A percentile compares a stretch with the other conserved stretches of the same genome.
phyloP scores from a whole-genome alignment of 1,140 invertebrate genomes.

The Tachypleus tridentatus region DNA sequence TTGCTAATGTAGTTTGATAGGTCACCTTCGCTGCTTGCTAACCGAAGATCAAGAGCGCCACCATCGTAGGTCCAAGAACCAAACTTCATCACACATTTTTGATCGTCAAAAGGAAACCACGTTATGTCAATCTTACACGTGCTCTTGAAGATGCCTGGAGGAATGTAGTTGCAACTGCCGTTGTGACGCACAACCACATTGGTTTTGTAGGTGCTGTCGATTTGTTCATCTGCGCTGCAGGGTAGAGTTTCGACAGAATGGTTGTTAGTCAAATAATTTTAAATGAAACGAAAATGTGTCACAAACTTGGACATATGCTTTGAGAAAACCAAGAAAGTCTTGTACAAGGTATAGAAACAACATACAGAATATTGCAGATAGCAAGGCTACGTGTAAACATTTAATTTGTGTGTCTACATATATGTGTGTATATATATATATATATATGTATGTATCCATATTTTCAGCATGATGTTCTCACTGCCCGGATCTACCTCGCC shows the following conservation, averaged over 20 bases:
- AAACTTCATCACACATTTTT: slow-evolving; percentile 95
- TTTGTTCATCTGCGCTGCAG: slow-evolving; percentile 89
- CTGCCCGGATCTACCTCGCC: too few relatives aligned
- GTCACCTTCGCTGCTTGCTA: slow-evolving; percentile 79
- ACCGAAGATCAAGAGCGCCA: slow-evolving; percentile 77
- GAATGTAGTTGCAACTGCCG: slow-evolving; percentile 90
- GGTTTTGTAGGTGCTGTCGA: slow-evolving; percentile 94
- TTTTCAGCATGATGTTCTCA: too few relatives aligned
- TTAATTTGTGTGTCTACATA: too few relatives aligned
- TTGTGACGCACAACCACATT: slow-evolving; percentile 92
- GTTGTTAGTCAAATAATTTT: too few relatives aligned
- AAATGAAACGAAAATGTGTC: too few relatives aligned
- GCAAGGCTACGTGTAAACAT: too few relatives aligned
- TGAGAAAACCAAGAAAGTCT: too few relatives aligned
- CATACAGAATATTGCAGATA: too few relatives aligned
- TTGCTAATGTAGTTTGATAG: slow-evolving; percentile 91
- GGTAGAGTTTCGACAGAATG: neutral
- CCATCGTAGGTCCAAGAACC: slow-evolving; percentile 96
- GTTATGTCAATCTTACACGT: slow-evolving; percentile 99
- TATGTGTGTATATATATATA: too few relatives aligned
- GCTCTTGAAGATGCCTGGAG: slow-evolving; percentile 97
- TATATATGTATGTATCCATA: too few relatives aligned
- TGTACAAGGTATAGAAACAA: too few relatives aligned
- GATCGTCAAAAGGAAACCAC: slow-evolving; percentile 99
- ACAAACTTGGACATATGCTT: too few relatives aligned